A percentile compares a stretch with the other conserved stretches of the same genome.
Evolutionary conservation across 2,888 invertebrate genomes (phyloP).

Genomic region (Rhamnusium bicolor): DNA sequence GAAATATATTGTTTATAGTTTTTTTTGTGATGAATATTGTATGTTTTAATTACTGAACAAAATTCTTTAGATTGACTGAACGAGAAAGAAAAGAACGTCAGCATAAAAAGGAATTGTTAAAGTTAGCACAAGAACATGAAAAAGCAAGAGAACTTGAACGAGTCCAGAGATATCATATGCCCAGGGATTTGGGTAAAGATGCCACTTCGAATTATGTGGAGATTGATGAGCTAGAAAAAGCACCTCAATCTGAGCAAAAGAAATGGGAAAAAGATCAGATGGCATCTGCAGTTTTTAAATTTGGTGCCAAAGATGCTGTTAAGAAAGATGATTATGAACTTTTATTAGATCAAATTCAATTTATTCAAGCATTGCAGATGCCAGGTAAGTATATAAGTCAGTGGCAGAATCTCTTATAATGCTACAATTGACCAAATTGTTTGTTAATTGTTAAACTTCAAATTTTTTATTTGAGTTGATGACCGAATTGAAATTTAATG

Average conservation of each 20-base stretch:
- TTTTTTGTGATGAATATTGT: too few species aligned
- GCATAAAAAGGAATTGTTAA: conserved; percentile 92
- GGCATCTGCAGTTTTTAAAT: conserved; percentile 91
- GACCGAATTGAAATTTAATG: too few species aligned
- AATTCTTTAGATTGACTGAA: conserved; percentile 82
- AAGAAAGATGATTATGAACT: conserved; percentile 90
- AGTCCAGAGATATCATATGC: conserved; percentile 95
- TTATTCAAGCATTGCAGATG: conserved; percentile 90
- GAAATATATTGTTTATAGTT: too few species aligned
- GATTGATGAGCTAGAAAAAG: conserved; percentile 88
- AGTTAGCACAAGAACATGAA: conserved; percentile 96
- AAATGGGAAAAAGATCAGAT: conserved; percentile 99
- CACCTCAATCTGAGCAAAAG: conserved; percentile 88
- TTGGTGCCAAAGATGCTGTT: conserved; percentile 91
- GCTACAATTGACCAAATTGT: too few species aligned
- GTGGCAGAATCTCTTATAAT: too few species aligned
- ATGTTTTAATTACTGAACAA: not conserved
- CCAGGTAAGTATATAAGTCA: conserved; percentile 81
- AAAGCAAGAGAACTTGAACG: conserved; percentile 93
- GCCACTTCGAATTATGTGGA: conserved; percentile 84
- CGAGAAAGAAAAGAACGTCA: conserved; percentile 88
- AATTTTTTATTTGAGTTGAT: too few species aligned
- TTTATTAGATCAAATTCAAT: conserved; percentile 96
- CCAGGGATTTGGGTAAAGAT: conserved; percentile 86
- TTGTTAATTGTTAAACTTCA: too few species aligned